Evolutionary conservation across 2,113 vertebrate genomes (phyloP).

Genomic region (Calidris pygmaea): DNA sequence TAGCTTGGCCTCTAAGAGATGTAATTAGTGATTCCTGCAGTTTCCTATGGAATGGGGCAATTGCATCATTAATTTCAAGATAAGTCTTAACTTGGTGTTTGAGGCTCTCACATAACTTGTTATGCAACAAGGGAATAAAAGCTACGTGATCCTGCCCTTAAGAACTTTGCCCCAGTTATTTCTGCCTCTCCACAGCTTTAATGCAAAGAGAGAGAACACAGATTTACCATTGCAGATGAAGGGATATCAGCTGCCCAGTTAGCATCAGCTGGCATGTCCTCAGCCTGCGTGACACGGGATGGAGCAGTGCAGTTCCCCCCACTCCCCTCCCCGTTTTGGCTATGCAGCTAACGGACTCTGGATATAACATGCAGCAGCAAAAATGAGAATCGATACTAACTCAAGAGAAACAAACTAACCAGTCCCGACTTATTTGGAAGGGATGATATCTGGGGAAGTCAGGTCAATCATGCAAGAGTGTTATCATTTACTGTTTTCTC

Average conservation of each 20-base stretch:
- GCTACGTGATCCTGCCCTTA: not conserved
- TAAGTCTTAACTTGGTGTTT: not conserved
- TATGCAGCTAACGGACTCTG: not conserved
- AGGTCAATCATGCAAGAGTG: not conserved
- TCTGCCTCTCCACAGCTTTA: not conserved
- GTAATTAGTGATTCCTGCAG: slow-evolving; percentile 48
- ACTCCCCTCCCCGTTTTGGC: not conserved
- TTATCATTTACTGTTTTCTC: not conserved
- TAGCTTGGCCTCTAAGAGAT: slow-evolving; percentile 31
- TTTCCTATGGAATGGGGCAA: not conserved
- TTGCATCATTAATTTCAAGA: slow-evolving; percentile 18
- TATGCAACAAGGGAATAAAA: not conserved
- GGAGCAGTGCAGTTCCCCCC: not conserved
- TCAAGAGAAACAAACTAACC: not conserved
- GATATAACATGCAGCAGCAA: not conserved
- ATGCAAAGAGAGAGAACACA: not conserved
- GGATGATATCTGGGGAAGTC: not conserved
- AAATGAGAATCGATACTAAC: not conserved
- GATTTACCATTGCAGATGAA: not conserved
- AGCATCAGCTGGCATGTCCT: not conserved
- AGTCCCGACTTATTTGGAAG: not conserved
- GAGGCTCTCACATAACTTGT: not conserved
- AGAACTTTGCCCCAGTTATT: slow-evolving; percentile 16
- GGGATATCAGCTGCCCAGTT: not conserved
- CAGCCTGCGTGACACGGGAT: not conserved